phyloP scores from a whole-genome alignment of 2,888 invertebrate genomes.

The Cerastis rubricosa region DNA sequence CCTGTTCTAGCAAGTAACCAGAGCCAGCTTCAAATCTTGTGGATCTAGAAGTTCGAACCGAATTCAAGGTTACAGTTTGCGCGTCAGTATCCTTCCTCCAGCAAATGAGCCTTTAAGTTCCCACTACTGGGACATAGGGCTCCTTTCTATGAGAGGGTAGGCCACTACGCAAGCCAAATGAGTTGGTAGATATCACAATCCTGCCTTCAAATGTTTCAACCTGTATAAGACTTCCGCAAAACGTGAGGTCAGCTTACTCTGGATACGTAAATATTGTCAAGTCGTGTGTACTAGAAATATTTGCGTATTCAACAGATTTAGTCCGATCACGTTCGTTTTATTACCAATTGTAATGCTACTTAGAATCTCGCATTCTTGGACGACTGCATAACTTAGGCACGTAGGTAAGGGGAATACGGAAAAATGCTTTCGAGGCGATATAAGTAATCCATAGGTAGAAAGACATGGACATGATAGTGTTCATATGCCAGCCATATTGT shows the following conservation, averaged over 20 bases:
- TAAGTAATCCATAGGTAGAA: not conserved
- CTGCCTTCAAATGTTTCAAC: not conserved
- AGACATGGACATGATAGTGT: not conserved
- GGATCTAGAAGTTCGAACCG: not conserved
- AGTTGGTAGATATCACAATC: not conserved
- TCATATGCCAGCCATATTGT: not conserved
- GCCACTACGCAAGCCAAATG: not conserved
- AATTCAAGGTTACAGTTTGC: not conserved
- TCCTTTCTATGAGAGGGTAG: not conserved
- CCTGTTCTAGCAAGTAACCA: not conserved
- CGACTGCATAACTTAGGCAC: slow-evolving; percentile 38
- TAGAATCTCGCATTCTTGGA: slow-evolving; percentile 61
- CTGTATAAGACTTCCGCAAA: not conserved
- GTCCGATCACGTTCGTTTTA: slow-evolving; percentile 54
- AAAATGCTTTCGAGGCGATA: slow-evolving; percentile 23
- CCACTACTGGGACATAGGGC: not conserved
- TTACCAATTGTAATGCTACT: slow-evolving; percentile 65
- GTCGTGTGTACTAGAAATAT: slow-evolving; percentile 36
- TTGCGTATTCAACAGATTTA: slow-evolving; percentile 49
- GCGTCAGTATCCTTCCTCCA: not conserved
- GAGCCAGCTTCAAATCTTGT: not conserved
- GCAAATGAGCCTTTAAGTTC: not conserved
- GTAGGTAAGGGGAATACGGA: slow-evolving; percentile 48
- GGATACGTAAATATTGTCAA: not conserved
- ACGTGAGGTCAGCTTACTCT: not conserved